A percentile compares a stretch with the other conserved stretches of the same genome.
Conservation (phyloP, 2,797 vertebrate species). For the Acropternis orthonyx region DNA sequence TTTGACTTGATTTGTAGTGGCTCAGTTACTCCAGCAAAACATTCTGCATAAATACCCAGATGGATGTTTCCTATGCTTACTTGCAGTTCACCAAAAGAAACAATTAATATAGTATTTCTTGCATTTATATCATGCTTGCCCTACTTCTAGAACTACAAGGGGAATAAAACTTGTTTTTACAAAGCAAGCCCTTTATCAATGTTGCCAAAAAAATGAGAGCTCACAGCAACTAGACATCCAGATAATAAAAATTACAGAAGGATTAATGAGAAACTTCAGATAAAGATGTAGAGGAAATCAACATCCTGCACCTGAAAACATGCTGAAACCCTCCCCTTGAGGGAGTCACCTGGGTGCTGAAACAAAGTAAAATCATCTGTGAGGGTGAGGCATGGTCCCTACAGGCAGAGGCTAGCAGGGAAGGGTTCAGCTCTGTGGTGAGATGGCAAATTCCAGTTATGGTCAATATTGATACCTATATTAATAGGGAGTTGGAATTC, state of each 20-base stretch:
- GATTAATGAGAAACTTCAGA: background rate
- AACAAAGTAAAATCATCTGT: background rate
- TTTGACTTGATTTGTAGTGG: conserved; percentile 9
- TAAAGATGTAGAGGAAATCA: background rate
- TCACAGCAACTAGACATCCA: background rate
- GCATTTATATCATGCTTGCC: conserved; percentile 60
- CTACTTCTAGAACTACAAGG: conserved; percentile 59
- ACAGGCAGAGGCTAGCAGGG: background rate
- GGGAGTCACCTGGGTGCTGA: background rate
- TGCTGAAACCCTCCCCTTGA: background rate
- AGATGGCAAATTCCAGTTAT: background rate
- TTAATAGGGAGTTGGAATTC: background rate
- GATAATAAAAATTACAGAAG: background rate
- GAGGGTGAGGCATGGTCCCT: background rate
- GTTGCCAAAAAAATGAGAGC: conserved; percentile 40
- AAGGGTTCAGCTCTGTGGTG: background rate
- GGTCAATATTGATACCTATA: fast-evolving
- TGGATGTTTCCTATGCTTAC: conserved; percentile 16
- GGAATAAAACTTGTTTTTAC: conserved; percentile 57
- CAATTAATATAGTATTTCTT: conserved; percentile 48
- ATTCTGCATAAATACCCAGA: background rate
- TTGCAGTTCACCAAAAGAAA: conserved; percentile 20
- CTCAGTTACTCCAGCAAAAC: background rate
- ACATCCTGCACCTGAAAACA: background rate
- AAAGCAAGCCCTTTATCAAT: conserved; percentile 24